These are phyloP conservation scores for Pimephales promelas DNA, from an alignment of 2,113 vertebrate genomes.

Conservation along the genomic window DNA sequence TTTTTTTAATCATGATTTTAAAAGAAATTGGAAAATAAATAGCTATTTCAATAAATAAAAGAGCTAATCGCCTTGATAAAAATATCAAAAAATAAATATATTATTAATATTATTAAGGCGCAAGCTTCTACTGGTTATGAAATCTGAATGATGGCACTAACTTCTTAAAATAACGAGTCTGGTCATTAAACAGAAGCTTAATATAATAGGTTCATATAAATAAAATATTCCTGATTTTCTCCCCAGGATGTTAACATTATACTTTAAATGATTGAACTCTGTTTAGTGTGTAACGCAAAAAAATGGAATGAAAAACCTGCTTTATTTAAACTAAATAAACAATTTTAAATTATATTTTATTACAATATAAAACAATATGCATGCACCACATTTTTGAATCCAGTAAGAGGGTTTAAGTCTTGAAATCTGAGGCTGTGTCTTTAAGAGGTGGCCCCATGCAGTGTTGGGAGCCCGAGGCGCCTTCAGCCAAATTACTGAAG, in stretches of 20 bases:
- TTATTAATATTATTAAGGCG: not conserved
- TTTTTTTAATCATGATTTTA: not conserved
- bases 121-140: not conserved
- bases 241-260: not conserved
- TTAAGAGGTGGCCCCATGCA: conserved; percentile 42
- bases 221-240: no score
- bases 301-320: not conserved
- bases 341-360: not conserved
- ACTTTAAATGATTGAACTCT: not conserved
- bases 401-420: not conserved
- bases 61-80: no score
- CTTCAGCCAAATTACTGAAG: conserved; percentile 25
- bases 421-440: conserved; percentile 33
- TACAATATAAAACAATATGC: not conserved
- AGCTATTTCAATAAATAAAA: not conserved
- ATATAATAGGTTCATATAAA: not conserved
- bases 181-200: not conserved
- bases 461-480: conserved; percentile 28
- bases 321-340: not conserved
- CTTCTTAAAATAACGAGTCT: not conserved
- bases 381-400: not conserved
- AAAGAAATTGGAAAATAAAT: not conserved
- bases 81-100: no score
- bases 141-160: not conserved
- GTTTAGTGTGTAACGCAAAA: not conserved